These are phyloP conservation scores for Labeo catla DNA, from an alignment of 2,113 vertebrate species.

Conservation along the genomic window DNA sequence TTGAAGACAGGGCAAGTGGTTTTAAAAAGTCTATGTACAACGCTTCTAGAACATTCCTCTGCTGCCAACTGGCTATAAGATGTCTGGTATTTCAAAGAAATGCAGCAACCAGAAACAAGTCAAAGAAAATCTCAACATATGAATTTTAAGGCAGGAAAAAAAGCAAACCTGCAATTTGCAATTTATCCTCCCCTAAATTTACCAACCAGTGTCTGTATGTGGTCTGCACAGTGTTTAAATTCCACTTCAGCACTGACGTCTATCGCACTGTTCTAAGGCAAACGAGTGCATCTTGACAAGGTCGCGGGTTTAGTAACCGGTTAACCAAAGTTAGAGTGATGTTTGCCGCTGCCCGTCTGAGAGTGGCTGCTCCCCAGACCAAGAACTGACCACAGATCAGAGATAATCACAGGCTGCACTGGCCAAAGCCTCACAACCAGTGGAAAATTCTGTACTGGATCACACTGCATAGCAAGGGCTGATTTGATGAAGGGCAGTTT, in stretches of 20 bases:
- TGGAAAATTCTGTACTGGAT: conserved; percentile 19
- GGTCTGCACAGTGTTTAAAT: conserved; percentile 25
- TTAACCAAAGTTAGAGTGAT: conserved; percentile 30
- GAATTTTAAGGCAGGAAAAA: conserved; percentile 27
- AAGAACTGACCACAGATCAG: conserved; percentile 4
- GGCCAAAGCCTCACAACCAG: conserved; percentile 25
- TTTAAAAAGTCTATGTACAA: background rate
- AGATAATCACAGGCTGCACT: conserved; percentile 32
- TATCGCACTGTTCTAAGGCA: background rate
- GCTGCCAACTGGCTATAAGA: conserved; percentile 2
- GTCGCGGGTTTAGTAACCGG: conserved; percentile 20
- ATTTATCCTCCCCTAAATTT: conserved; percentile 32
- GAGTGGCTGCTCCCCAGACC: conserved; percentile 1
- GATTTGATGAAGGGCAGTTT: background rate
- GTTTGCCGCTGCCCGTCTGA: background rate
- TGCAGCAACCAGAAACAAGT: conserved; percentile 31
- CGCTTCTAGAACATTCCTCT: conserved; percentile 9
- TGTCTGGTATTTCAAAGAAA: conserved; percentile 10
- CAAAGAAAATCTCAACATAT: conserved; percentile 17
- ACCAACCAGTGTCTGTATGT: conserved; percentile 1
- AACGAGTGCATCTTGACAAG: conserved; percentile 29
- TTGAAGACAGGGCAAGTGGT: background rate
- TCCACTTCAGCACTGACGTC: background rate
- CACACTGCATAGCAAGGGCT: background rate
- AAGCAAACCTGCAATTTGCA: conserved; percentile 28